Base-by-base conservation (phyloP, 2,113 vertebrate genomes). In the Eolophus roseicapilla region DNA sequence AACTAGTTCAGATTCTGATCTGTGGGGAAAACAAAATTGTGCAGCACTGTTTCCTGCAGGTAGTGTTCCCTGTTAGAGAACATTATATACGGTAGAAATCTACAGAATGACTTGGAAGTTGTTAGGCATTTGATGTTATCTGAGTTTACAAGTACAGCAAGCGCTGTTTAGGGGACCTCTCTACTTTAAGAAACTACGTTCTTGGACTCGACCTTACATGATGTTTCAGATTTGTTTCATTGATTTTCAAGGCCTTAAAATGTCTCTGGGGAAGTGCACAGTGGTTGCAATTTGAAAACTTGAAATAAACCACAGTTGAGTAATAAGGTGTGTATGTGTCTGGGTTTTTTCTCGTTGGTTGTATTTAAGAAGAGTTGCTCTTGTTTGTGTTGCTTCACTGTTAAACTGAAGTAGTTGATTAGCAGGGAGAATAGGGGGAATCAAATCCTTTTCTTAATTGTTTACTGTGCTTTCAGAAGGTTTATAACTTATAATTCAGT, bases 201-300 rank as follows among this genome's bases (percentile, higher is more conserved):
- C 0, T 39, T 83, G 57, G 20, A 13, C 13, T 47, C 0, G 1
- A 21, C 82, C 8, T 35, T 64, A 20, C 0, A 0, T 86, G 43
- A 46, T 27, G 24, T 31, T 65, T 78, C 59, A 44, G 24, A 49
- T 49, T 71, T 68, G 37, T 83, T 83, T 83, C 28, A 28, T 25
- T 64, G 53, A 68, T 27, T 77, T 83, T 84, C 5, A 60, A 55
- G 47, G 16, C 25, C 37, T 81, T 63, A 76, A 55, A 75, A 68
- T n/a, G 11, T 60, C 43, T 90, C 16, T 60, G 21, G 74, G n/a
- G 47, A 49, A 59, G 12, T 41, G 27, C 39, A 52, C 0, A 11
- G 53, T 62, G 17, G 8, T 19, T 67, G 35, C 17, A 86, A 1
- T 86, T 79, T 47, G 55, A 88, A 67, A 88, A 64, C 13, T 28